These are phyloP conservation scores for Lacerta bilineata DNA, from an alignment of 2,797 vertebrate species.

Conservation along the genomic window DNA sequence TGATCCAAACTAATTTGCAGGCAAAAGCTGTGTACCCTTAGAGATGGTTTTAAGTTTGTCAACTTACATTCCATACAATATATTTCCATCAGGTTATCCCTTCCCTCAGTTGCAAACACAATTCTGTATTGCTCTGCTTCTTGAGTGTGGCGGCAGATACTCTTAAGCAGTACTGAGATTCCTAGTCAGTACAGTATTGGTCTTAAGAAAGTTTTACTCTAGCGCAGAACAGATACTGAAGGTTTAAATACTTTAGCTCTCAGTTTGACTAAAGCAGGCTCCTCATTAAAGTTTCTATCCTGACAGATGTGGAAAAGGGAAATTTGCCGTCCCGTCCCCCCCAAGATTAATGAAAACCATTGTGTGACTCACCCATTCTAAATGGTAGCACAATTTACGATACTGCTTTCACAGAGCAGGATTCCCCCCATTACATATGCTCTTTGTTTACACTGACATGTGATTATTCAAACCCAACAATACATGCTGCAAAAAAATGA, in stretches of 20 bases:
- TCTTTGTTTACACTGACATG: conserved; percentile 10
- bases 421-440: conserved; percentile 37
- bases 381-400: conserved; percentile 54
- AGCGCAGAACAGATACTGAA: conserved; percentile 58
- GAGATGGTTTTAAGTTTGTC: background rate
- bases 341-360: conserved; percentile 61
- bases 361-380: conserved; percentile 41
- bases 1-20: background rate
- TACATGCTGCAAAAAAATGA: conserved; percentile 41
- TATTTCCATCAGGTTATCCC: background rate
- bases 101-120: background rate
- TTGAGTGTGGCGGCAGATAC: background rate
- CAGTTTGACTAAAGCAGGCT: conserved; percentile 23
- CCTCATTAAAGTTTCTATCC: conserved; percentile 54
- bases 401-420: conserved; percentile 42
- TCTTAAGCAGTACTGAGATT: background rate
- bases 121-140: background rate
- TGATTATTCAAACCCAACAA: conserved; percentile 49
- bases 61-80: background rate
- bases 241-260: conserved; percentile 28
- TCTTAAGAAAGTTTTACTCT: conserved; percentile 34
- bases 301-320: conserved; percentile 42
- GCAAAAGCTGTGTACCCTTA: background rate
- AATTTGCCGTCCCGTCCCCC: conserved; percentile 8
- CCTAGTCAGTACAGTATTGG: background rate